Percentiles rank a stretch among this genome's conserved stretches.
Evolutionary conservation across 1,140 invertebrate species (phyloP).

Genomic region (Drosophila ananassae): DNA sequence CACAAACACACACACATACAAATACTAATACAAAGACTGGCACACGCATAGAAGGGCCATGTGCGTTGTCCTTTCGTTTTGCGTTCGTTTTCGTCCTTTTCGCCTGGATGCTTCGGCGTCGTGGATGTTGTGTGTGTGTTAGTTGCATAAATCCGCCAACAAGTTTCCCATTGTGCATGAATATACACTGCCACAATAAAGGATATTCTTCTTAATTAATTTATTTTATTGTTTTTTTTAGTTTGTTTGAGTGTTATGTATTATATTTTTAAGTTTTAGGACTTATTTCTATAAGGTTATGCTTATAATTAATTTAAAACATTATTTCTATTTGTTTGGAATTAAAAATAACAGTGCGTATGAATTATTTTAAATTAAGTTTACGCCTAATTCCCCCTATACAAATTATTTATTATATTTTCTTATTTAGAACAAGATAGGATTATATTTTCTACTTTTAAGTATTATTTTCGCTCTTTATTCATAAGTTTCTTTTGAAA

Average conservation of each 20-base stretch:
- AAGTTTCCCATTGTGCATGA: conserved; percentile 80
- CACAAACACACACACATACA: neutral
- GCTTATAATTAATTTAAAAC: too few species aligned
- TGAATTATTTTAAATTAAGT: too few species aligned
- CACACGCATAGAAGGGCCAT: conserved; percentile 45
- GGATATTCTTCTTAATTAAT: neutral
- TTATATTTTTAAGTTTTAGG: too few species aligned
- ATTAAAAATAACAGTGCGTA: too few species aligned
- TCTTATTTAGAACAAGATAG: too few species aligned
- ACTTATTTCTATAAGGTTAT: too few species aligned
- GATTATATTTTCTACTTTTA: neutral
- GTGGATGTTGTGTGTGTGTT: conserved; percentile 26
- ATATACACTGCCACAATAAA: conserved; percentile 14
- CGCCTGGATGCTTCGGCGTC: conserved; percentile 1
- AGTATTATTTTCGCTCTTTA: neutral
- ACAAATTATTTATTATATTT: too few species aligned
- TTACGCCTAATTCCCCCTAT: too few species aligned
- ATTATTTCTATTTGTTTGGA: too few species aligned
- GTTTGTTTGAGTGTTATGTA: too few species aligned
- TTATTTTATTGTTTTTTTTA: neutral
- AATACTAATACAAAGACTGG: neutral
- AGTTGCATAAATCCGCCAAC: conserved; percentile 80
- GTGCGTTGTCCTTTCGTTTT: conserved; percentile 54
- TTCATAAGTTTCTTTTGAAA: neutral
- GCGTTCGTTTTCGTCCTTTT: conserved; percentile 12